Conservation (phyloP, 2,797 vertebrate species). For the Salarias fasciatus region DNA sequence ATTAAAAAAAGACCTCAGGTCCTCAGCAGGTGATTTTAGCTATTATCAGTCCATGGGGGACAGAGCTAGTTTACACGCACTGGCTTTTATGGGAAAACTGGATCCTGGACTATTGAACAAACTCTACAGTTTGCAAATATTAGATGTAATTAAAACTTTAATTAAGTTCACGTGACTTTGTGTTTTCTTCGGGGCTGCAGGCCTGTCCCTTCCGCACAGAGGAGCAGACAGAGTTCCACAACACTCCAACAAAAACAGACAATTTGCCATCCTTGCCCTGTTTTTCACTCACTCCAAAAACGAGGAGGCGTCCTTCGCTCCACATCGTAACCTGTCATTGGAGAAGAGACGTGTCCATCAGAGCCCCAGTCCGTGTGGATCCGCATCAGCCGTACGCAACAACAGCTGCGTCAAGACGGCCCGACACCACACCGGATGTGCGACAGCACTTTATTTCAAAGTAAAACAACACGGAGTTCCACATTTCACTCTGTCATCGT, state of each 20-base stretch:
- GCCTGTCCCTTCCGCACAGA: conserved; percentile 2
- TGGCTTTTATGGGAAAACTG: no score
- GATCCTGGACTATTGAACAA: no score
- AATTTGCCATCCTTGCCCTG: conserved; percentile 31
- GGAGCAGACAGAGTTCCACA: neutral
- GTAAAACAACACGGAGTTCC: conserved; percentile 26
- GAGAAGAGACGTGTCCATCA: conserved; percentile 70
- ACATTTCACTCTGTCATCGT: no score
- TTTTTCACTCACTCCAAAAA: conserved; percentile 47
- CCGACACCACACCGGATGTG: conserved; percentile 32
- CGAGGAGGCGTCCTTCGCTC: conserved; percentile 34
- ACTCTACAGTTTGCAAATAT: no score
- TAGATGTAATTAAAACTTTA: no score
- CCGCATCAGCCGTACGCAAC: conserved; percentile 67
- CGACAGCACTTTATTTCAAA: neutral
- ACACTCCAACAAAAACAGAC: conserved; percentile 28
- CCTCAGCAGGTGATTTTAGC: no score
- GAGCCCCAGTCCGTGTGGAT: conserved; percentile 43
- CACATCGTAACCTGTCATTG: conserved; percentile 66
- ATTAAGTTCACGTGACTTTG: no score
- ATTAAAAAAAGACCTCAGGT: no score
- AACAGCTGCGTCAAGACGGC: conserved; percentile 51
- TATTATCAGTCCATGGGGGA: no score
- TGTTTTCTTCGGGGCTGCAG: neutral
- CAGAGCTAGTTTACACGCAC: no score